Base-by-base conservation (phyloP, 2,888 invertebrate species). In the Tillus elongatus region DNA sequence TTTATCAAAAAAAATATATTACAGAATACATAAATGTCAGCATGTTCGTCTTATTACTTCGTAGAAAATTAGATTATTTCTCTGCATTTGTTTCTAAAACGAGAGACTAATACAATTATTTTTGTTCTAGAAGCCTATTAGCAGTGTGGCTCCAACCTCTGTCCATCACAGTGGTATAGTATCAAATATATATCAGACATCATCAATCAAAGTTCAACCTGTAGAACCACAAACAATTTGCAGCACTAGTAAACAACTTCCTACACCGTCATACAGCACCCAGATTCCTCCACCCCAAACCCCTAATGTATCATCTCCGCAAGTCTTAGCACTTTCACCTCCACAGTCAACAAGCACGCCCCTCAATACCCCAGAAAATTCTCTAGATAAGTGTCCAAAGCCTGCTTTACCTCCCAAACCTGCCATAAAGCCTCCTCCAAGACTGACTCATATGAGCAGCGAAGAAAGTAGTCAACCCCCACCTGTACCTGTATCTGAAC, bases 331-430 rank as follows among this genome's bases (percentile, higher is more conserved):
- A 4, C 54, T 75, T 55, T 76, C 76, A 9, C 75, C 77, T 2
- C 76, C 77, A 15, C 76, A 75, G 56, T 72, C 73, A 43, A 71
- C 72, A 45, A 76, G 76, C 53, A 76, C 77, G 2, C 75, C 76
- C 2, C 66, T 70, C 2, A 73, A 72, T 6, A 73, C 76, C 3
- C 60, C 63, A 27, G 71, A 71, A 50, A 68, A 68, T 43, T 69
- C 70, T 40, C 47, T 66, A 3, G 74, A 75, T 51, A 75, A 73
- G 56, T 70, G 68, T 26, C 71, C 74, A 31, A 82, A 86, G 60
- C 87, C 87, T 1, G 85, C 87, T 2, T 62, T 87, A 60, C 87
- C 86, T 42, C 86, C 86, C 6, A 91, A 90, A 67, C 91, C 90
- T 32, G 75, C 77, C 11, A 73, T 81, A 33, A 77, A 72, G 45